Evolutionary conservation across 2,113 vertebrate genomes (phyloP).

Genomic region (Calidris pugnax): DNA sequence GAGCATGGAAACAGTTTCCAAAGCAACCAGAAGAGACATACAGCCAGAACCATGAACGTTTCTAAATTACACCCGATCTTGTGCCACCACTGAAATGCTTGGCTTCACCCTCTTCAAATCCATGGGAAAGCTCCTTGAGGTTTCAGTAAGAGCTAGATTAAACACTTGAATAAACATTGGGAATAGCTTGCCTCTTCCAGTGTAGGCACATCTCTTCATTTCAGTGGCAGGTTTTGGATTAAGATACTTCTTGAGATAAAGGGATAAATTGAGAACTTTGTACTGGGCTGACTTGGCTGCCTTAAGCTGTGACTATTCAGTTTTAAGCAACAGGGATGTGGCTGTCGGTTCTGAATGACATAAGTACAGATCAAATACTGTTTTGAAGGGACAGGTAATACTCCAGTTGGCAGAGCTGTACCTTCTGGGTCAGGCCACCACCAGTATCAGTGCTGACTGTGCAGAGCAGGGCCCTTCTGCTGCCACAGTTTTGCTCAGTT

Average conservation of each 20-base stretch:
- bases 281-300: background rate
- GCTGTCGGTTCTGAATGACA: background rate
- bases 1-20: background rate
- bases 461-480: background rate
- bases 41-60: background rate
- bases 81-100: background rate
- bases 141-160: background rate
- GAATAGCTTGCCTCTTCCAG: background rate
- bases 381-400: background rate
- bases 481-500: background rate
- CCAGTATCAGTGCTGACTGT: background rate
- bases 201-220: background rate
- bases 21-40: background rate
- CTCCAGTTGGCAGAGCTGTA: background rate
- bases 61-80: background rate
- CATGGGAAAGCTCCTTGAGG: background rate
- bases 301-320: background rate
- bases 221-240: background rate
- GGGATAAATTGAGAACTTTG: background rate
- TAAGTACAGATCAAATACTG: background rate
- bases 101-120: background rate
- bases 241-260: background rate
- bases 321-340: background rate
- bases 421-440: background rate
- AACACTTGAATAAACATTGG: background rate